phyloP scores from a whole-genome alignment of 2,888 invertebrate species.

The Gasteruption jaculator region DNA sequence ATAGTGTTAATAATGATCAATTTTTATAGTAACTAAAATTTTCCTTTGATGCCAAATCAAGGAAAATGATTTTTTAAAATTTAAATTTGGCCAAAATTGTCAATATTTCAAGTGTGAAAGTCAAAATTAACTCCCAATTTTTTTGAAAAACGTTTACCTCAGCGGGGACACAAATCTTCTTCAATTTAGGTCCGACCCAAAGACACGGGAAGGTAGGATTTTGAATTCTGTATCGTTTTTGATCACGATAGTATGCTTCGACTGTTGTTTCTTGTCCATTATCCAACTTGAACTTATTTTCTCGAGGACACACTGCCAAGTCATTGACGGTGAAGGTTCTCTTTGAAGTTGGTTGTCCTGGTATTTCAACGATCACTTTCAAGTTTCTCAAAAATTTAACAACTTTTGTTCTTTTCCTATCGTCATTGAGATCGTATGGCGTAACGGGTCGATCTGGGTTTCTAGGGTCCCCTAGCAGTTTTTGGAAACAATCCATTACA shows the following conservation, averaged over 20 bases:
- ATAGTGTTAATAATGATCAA: too few relatives aligned
- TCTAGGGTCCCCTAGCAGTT: conserved; percentile 28
- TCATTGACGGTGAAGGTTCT: conserved; percentile 54
- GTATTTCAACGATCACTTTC: conserved; percentile 54
- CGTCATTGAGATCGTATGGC: conserved; percentile 9
- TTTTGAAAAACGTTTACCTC: too few relatives aligned
- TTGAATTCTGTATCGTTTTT: conserved; percentile 51
- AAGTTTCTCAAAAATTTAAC: conserved; percentile 52
- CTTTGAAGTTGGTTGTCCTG: conserved; percentile 45
- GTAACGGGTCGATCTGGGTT: neutral
- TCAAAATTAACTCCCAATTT: too few relatives aligned
- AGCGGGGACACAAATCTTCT: conserved; percentile 73
- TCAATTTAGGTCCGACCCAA: conserved; percentile 70
- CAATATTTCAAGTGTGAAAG: too few relatives aligned
- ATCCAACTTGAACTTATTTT: conserved; percentile 45
- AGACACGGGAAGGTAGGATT: conserved; percentile 77
- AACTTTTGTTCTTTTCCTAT: conserved; percentile 30
- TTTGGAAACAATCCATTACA: conserved; percentile 52
- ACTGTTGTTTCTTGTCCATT: conserved; percentile 49
- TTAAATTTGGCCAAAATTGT: too few relatives aligned
- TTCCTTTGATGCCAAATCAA: too few relatives aligned
- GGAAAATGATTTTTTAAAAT: too few relatives aligned
- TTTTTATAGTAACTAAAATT: too few relatives aligned
- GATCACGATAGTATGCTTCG: conserved; percentile 49
- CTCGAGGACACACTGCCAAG: conserved; percentile 41